A percentile compares a stretch with the other conserved stretches of the same genome.
phyloP scores from a whole-genome alignment of 2,113 vertebrate species.

The Phylloscopus trochilus region DNA sequence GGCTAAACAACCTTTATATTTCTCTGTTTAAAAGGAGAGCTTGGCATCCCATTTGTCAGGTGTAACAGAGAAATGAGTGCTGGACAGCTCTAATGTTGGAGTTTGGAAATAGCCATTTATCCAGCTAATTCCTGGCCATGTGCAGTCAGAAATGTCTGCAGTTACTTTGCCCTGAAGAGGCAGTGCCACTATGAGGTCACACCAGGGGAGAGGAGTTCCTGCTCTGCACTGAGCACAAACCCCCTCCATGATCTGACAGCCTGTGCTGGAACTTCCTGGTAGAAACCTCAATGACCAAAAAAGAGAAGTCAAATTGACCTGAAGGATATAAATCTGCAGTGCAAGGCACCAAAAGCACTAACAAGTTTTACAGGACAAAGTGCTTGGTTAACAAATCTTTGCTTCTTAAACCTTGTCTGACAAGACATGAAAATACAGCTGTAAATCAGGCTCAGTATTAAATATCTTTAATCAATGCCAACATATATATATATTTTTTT shows the following conservation, averaged over 20 bases:
- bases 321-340: accelerated
- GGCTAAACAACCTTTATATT: not conserved
- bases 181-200: not conserved
- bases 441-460: not conserved
- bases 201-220: not conserved
- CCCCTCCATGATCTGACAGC: not conserved
- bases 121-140: not conserved
- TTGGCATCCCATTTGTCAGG: not conserved
- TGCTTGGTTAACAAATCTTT: not conserved
- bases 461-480: not conserved
- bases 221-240: not conserved
- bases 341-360: not conserved
- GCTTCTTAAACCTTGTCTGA: not conserved
- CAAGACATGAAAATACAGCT: not conserved
- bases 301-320: not conserved
- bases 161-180: not conserved
- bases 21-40: not conserved
- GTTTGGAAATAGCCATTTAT: not conserved
- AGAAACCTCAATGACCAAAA: not conserved
- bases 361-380: not conserved
- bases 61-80: not conserved
- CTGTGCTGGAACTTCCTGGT: accelerated
- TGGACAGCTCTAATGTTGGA: not conserved
- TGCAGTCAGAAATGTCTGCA: not conserved
- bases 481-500: not conserved